A percentile compares a stretch with the other conserved stretches of the same genome.
These are phyloP conservation scores for Drosophila anceps DNA, from an alignment of 2,888 invertebrate species.

Conservation along the genomic window DNA sequence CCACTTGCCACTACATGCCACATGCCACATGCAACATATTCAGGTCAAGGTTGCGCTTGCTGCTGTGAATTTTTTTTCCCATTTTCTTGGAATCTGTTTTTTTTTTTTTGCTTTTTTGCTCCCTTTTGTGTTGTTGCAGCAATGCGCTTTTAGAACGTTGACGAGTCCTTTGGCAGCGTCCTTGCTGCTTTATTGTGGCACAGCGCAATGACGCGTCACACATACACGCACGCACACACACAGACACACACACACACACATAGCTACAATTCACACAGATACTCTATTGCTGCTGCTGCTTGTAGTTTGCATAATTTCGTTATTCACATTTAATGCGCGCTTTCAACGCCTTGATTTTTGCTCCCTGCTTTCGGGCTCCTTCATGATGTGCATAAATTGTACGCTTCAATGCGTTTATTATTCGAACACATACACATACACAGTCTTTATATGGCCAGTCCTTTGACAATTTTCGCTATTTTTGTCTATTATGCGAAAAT, in stretches of 20 bases:
- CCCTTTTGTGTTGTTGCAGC: conserved; percentile 37
- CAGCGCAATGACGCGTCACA: conserved; percentile 52
- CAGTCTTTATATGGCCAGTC: conserved; percentile 3
- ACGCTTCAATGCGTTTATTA: conserved; percentile 54
- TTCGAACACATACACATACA: background rate
- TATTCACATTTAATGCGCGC: conserved; percentile 47
- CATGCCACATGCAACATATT: conserved; percentile 71
- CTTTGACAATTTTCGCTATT: conserved; percentile 21
- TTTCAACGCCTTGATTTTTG: conserved; percentile 11
- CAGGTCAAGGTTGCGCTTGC: conserved; percentile 84
- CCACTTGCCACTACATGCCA: conserved; percentile 24
- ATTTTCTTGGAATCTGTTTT: conserved; percentile 18
- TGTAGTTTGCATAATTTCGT: conserved; percentile 73
- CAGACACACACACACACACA: conserved; percentile 17
- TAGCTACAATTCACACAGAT: conserved; percentile 1
- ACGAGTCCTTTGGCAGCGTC: conserved; percentile 60
- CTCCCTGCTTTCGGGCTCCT: conserved; percentile 9
- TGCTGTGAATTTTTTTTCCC: conserved; percentile 24
- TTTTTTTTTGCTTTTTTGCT: conserved; percentile 5
- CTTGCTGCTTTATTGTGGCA: conserved; percentile 52
- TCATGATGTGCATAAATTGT: conserved; percentile 68
- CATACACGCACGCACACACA: conserved; percentile 12
- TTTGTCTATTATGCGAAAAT: conserved; percentile 23
- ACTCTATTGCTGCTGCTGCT: background rate
- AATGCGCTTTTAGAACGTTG: conserved; percentile 78